phyloP scores from a whole-genome alignment of 2,888 invertebrate genomes.

The Anoncus sp. region DNA sequence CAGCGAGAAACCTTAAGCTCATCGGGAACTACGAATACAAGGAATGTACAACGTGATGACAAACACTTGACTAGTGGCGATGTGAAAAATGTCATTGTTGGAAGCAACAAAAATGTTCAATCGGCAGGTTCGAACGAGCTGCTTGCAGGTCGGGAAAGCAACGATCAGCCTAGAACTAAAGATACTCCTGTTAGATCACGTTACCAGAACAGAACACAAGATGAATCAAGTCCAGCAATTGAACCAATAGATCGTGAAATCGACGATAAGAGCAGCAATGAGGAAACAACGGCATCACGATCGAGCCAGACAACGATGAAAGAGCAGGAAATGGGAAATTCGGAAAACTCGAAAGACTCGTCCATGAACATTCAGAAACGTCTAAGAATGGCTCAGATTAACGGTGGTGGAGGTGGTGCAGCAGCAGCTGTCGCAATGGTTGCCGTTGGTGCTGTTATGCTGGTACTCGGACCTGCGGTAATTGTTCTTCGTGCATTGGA shows the following conservation, averaged over 20 bases:
- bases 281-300: background rate
- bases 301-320: constrained; percentile 9
- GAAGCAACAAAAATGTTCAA: constrained; percentile 18
- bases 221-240: background rate
- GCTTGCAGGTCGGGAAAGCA: background rate
- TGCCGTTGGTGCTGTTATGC: constrained; percentile 75
- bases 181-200: background rate
- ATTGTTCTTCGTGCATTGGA: constrained; percentile 73
- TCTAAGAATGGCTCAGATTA: constrained; percentile 61
- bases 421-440: constrained; percentile 75
- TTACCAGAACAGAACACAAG: background rate
- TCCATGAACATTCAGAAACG: constrained; percentile 54
- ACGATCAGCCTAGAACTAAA: background rate
- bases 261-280: background rate
- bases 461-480: constrained; percentile 75
- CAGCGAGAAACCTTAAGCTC: constrained; percentile 1
- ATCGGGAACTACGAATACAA: background rate
- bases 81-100: background rate
- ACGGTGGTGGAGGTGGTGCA: constrained; percentile 71
- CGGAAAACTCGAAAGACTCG: constrained; percentile 22
- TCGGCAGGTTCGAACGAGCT: background rate
- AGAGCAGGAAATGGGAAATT: no score
- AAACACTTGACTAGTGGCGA: background rate
- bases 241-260: no score
- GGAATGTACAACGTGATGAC: background rate